Evolutionary conservation across 2,113 vertebrate genomes (phyloP), one percentile per base, ranked within the genome.

Genomic region (Sebastes schlegelii): DNA sequence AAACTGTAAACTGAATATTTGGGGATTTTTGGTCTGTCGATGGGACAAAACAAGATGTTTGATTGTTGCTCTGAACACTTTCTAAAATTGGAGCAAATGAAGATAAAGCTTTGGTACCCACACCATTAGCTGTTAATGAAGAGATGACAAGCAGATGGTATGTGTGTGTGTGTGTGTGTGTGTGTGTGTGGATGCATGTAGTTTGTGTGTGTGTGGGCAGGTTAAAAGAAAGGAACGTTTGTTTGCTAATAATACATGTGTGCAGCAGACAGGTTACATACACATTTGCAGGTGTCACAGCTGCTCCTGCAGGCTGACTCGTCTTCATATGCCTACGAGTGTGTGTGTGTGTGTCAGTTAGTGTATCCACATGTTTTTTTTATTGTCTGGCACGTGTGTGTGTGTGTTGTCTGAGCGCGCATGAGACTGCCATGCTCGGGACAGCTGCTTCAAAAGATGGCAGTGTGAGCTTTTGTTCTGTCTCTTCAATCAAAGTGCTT

Each of bases 401-500:
- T 45, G 62, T n/a, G 76, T 70, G 71, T 82, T 76, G 61, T 61
- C 64, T 19, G 48, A 23, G 73, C 48, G 77, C 7, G 42, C 21
- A 79, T n/a, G 58, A 72, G 58, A 64, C 77, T 72, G 72, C 86
- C 86, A 81, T 79, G 82, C 17, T 2, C 76, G 70, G 67, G 90
- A 91, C 90, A 91, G 88, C 88, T 92, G 89, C 83, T 91, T 83
- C 83, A 88, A 86, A 26, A 92, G 84, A 85, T 80, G 75, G 67
- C 78, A 86, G 86, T 62, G 69, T 80, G 86, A 82, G 91, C 87
- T 92, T 92, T 91, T 91, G 86, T 91, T 92, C 82, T 76, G 74
- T 88, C 86, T 91, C 88, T 84, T 91, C 80, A 88, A 90, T 92
- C 91, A 91, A 90, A 92, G 84, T 73, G 83, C 85, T 88, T 86